Conservation (phyloP, 2,797 vertebrate species). For the Pantherophis alleghaniensis region DNA sequence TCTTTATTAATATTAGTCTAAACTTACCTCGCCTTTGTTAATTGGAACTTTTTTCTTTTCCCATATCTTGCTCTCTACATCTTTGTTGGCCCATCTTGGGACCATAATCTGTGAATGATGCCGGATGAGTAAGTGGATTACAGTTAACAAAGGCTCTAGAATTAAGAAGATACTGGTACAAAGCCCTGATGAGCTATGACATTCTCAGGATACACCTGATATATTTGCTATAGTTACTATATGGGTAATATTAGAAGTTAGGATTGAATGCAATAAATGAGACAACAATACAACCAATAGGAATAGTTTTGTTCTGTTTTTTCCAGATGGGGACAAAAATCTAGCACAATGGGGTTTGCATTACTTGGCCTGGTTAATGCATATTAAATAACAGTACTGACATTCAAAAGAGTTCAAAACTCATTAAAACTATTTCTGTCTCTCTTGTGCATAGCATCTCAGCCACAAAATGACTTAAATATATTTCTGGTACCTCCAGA, state of each 20-base stretch:
- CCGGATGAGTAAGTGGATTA: neutral
- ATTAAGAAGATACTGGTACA: neutral
- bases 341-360: neutral
- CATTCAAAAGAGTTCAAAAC: conserved; percentile 5
- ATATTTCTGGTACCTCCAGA: neutral
- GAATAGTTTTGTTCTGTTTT: neutral
- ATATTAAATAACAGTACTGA: conserved; percentile 1
- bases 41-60: too few species aligned
- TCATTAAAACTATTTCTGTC: conserved; percentile 18
- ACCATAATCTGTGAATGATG: neutral
- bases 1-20: neutral
- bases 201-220: neutral
- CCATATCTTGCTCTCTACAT: neutral
- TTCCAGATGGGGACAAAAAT: neutral
- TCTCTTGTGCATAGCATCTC: conserved; percentile 15
- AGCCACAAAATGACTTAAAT: neutral
- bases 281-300: neutral
- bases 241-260: neutral
- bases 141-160: neutral
- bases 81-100: neutral
- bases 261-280: neutral
- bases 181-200: neutral
- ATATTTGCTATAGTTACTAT: neutral
- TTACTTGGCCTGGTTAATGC: neutral
- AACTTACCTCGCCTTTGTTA: neutral